Evolutionary conservation across 2,888 invertebrate species (phyloP).

Genomic region (Azorinus chamasolen): DNA sequence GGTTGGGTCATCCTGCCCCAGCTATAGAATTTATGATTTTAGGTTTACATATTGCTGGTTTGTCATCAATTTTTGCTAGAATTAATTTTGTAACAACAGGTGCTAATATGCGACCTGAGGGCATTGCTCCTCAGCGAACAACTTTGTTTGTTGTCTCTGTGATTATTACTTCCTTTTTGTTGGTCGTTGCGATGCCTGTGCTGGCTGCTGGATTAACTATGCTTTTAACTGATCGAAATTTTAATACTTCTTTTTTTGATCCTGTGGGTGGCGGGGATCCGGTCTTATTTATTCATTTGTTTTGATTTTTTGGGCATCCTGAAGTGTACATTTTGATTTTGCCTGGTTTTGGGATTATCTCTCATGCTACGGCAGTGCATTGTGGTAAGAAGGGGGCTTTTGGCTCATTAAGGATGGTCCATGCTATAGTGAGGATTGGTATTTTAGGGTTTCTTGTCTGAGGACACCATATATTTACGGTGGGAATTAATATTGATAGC

Average conservation of each 20-base stretch:
- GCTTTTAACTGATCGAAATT: constrained; percentile 92
- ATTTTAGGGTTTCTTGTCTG: constrained; percentile 94
- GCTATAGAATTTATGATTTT: constrained; percentile 93
- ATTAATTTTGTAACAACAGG: constrained; percentile 93
- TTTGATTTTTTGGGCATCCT: constrained; percentile 95
- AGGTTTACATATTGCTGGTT: constrained; percentile 92
- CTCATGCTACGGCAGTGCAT: constrained; percentile 91
- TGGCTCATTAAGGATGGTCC: constrained; percentile 92
- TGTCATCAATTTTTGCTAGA: constrained; percentile 90
- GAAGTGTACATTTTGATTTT: constrained; percentile 95
- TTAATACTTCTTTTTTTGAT: constrained; percentile 94
- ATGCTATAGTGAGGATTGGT: constrained; percentile 94
- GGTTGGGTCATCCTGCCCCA: constrained; percentile 90
- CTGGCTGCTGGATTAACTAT: constrained; percentile 94
- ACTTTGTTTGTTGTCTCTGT: constrained; percentile 92
- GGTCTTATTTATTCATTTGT: constrained; percentile 93
- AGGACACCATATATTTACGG: constrained; percentile 95
- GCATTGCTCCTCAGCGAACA: constrained; percentile 90
- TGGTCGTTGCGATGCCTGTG: constrained; percentile 91
- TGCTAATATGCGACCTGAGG: constrained; percentile 90
- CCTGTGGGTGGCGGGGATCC: constrained; percentile 93
- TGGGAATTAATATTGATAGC: constrained; percentile 94
- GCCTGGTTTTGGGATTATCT: constrained; percentile 94
- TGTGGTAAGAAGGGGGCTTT: constrained; percentile 91
- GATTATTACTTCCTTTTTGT: constrained; percentile 89